Evolutionary conservation across 1,140 invertebrate species (phyloP).

Genomic region (Sycophila sp.): DNA sequence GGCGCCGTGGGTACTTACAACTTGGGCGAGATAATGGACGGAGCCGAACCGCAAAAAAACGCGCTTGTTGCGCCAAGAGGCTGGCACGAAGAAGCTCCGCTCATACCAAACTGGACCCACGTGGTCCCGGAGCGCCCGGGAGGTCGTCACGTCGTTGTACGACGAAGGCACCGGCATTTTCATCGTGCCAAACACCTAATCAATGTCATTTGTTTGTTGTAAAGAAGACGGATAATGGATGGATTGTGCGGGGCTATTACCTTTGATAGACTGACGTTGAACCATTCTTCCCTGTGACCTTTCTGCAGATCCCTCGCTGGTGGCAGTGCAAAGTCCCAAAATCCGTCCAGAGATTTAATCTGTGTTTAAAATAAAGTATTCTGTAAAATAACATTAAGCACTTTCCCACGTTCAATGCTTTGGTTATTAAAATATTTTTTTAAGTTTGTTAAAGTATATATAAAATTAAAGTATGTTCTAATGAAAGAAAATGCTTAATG

Average conservation of each 20-base stretch:
- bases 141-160: slow-evolving; percentile 94
- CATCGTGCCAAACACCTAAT: slow-evolving; percentile 69
- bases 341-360: slow-evolving; percentile 78
- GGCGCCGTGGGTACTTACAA: no score
- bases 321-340: slow-evolving; percentile 88
- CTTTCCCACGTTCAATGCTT: no score
- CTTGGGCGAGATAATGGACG: slow-evolving; percentile 87
- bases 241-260: no score
- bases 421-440: no score
- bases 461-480: no score
- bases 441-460: no score
- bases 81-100: slow-evolving; percentile 81
- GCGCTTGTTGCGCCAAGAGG: slow-evolving; percentile 76
- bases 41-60: slow-evolving; percentile 89
- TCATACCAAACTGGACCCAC: slow-evolving; percentile 95
- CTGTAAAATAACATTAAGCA: neutral
- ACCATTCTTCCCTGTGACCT: slow-evolving; percentile 80
- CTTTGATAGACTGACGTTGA: slow-evolving; percentile 70
- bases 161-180: slow-evolving; percentile 96
- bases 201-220: neutral
- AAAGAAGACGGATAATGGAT: neutral
- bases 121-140: slow-evolving; percentile 84
- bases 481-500: no score
- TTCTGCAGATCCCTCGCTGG: slow-evolving; percentile 72
- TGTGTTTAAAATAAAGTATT: slow-evolving; percentile 40